Evolutionary conservation across 2,797 vertebrate genomes (phyloP).

Genomic region (Tragelaphus oryx): DNA sequence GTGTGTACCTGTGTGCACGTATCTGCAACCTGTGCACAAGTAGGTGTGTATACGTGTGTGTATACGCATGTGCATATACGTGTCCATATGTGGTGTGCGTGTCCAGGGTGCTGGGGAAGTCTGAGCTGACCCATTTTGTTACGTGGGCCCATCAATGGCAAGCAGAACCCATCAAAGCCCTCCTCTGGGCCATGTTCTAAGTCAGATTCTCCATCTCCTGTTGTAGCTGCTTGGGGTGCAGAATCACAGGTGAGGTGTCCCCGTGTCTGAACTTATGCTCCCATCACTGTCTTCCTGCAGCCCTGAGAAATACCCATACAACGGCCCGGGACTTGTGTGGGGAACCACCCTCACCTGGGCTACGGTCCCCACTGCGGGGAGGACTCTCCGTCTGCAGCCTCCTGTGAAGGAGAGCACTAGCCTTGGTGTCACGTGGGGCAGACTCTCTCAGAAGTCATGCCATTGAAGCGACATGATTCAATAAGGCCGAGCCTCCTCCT

Average conservation of each 20-base stretch:
- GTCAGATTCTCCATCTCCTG: neutral
- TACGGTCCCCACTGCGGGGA: rapidly evolving
- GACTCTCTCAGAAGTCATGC: neutral
- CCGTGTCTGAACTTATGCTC: rapidly evolving
- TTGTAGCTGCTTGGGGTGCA: rapidly evolving
- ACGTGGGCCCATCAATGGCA: neutral
- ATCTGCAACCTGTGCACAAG: neutral
- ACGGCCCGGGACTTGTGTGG: rapidly evolving
- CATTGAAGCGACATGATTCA: no score
- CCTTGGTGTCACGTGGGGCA: neutral
- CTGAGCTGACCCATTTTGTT: neutral
- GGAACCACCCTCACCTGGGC: neutral
- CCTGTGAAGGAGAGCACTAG: neutral
- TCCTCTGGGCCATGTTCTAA: neutral
- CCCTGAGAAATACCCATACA: rapidly evolving
- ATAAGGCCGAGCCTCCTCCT: no score
- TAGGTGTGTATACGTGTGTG: neutral
- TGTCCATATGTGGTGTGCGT: neutral
- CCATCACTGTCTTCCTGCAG: rapidly evolving
- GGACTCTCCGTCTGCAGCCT: neutral
- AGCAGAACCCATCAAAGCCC: rapidly evolving
- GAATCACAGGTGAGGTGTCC: neutral
- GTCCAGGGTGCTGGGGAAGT: neutral
- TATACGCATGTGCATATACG: neutral
- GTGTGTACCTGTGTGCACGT: no score